phyloP scores from a whole-genome alignment of 64 coral and sea anemone genomes.

The Dendronephthya gigantea region DNA sequence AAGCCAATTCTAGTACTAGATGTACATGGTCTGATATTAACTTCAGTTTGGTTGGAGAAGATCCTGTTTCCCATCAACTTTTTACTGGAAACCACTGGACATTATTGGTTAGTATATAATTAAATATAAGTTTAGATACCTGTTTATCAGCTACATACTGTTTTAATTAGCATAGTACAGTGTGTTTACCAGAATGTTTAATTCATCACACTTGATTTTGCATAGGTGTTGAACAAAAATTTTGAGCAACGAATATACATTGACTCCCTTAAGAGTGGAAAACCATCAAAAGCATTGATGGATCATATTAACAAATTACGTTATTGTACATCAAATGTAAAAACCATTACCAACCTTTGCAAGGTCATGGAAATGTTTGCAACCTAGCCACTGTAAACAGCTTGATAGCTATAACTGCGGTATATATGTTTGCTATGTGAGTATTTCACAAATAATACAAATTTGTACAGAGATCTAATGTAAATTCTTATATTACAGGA shows the following conservation, averaged over 20 bases:
- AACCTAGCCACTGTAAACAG: no score
- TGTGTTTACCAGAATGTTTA: background rate
- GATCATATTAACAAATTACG: background rate
- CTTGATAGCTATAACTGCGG: no score
- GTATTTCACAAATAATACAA: no score
- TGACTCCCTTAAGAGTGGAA: background rate
- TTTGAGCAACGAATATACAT: background rate
- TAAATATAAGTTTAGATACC: background rate
- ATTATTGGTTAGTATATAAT: background rate
- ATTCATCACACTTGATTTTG: background rate
- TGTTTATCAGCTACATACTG: background rate
- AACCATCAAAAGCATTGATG: background rate
- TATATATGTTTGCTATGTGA: no score
- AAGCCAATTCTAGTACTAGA: background rate
- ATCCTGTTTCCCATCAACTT: background rate
- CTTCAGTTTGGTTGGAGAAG: background rate
- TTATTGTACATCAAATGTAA: background rate
- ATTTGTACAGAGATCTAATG: no score
- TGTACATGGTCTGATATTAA: background rate
- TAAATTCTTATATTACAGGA: no score
- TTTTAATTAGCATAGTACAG: background rate
- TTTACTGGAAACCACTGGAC: background rate
- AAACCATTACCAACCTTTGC: background rate
- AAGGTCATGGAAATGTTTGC: no score
- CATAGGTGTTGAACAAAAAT: background rate